These are phyloP conservation scores for Bedellia somnulentella DNA, from an alignment of 2,888 invertebrate genomes.

Conservation along the genomic window DNA sequence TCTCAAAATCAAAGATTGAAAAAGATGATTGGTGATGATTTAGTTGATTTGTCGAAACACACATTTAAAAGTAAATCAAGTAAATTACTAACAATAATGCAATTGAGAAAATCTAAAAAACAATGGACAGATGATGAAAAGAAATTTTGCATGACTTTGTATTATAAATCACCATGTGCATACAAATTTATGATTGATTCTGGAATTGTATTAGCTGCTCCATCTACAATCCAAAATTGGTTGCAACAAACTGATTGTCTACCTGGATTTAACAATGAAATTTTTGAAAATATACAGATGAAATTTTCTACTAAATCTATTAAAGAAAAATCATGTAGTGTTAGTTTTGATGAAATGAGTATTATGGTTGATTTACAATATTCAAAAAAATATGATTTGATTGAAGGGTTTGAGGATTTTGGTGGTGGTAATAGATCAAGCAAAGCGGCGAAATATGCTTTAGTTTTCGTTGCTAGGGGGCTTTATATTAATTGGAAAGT, in stretches of 20 bases:
- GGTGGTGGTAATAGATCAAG: slow-evolving; percentile 7
- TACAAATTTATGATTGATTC: slow-evolving; percentile 8
- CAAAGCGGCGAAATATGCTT: slow-evolving; percentile 9
- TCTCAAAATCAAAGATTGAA: not conserved
- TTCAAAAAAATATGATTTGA: slow-evolving; percentile 10
- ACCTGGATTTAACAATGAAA: not conserved
- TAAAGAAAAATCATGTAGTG: slow-evolving; percentile 7
- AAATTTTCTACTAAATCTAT: slow-evolving; percentile 3
- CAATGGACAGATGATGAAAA: slow-evolving; percentile 10
- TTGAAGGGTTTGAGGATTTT: slow-evolving; percentile 12
- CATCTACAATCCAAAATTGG: slow-evolving; percentile 7
- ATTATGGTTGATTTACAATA: slow-evolving; percentile 12
- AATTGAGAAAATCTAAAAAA: slow-evolving; percentile 6
- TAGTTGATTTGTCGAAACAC: too few relatives aligned
- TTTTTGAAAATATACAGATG: slow-evolving; percentile 1
- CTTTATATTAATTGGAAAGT: slow-evolving; percentile 9
- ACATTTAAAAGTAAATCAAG: slow-evolving; percentile 25
- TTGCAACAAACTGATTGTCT: slow-evolving; percentile 5
- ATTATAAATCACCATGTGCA: slow-evolving; percentile 10
- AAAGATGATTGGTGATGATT: too few relatives aligned
- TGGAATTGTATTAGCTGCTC: slow-evolving; percentile 10
- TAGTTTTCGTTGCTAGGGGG: slow-evolving; percentile 6
- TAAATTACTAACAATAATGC: slow-evolving; percentile 14
- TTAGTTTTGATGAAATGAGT: slow-evolving; percentile 12
- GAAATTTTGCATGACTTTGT: slow-evolving; percentile 9